A percentile compares a stretch with the other conserved stretches of the same genome.
Conservation (phyloP, 1,140 invertebrate species). For the Philotrypesis tridentata region DNA sequence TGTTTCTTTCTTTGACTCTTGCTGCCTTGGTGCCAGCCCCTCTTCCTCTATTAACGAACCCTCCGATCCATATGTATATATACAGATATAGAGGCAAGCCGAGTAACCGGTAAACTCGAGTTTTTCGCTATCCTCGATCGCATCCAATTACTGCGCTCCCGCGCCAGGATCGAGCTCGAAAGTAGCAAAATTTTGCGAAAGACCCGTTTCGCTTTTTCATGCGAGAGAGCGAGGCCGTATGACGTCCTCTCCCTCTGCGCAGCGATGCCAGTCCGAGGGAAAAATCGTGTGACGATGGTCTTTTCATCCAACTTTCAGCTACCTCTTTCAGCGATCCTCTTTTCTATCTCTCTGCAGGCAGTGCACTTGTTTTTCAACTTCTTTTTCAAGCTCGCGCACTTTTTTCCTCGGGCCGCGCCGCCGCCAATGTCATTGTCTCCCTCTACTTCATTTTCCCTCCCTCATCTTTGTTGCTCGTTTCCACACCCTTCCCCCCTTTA, state of each 20-base stretch:
- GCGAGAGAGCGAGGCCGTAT: background rate
- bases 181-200: constrained; percentile 62
- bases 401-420: background rate
- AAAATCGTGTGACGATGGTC: constrained; percentile 31
- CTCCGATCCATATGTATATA: background rate
- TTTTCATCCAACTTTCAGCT: constrained; percentile 38
- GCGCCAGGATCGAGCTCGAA: constrained; percentile 36
- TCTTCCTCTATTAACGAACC: too few relatives aligned
- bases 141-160: constrained; percentile 49
- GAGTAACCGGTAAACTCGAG: background rate
- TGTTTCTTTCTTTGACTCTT: background rate
- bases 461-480: constrained; percentile 9
- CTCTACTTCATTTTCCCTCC: constrained; percentile 32
- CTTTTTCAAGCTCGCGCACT: background rate
- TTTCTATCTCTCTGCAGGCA: constrained; percentile 15
- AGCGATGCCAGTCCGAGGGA: constrained; percentile 14
- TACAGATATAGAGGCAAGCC: background rate
- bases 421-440: constrained; percentile 39
- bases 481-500: background rate
- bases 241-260: background rate
- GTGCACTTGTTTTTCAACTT: background rate
- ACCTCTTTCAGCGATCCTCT: background rate
- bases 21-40: background rate
- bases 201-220: constrained; percentile 36
- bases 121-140: constrained; percentile 5